phyloP scores from a whole-genome alignment of 2,888 invertebrate genomes.

The Amphipoea oculea region DNA sequence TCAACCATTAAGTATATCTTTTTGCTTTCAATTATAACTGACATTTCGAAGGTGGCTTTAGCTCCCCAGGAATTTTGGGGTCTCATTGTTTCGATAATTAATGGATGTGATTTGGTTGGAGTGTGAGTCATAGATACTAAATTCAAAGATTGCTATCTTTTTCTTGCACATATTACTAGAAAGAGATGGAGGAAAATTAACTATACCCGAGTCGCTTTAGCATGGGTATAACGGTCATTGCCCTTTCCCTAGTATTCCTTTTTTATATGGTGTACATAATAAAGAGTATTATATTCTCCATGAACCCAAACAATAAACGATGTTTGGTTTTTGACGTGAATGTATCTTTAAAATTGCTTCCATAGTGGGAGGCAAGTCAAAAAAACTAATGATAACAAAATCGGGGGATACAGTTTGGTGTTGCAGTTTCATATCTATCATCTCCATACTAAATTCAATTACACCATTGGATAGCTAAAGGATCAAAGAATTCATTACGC shows the following conservation, averaged over 20 bases:
- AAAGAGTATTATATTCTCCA: not conserved
- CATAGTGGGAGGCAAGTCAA: no score
- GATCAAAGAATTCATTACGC: no score
- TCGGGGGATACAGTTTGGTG: no score
- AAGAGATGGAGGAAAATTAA: not conserved
- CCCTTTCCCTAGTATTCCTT: not conserved
- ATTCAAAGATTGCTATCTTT: not conserved
- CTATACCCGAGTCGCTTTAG: not conserved
- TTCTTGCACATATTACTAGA: not conserved
- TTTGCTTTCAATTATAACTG: conserved; percentile 49
- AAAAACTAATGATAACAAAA: no score
- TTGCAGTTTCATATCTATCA: no score
- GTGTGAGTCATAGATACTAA: not conserved
- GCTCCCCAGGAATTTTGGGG: conserved; percentile 9
- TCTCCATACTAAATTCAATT: no score
- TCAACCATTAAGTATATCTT: conserved; percentile 39
- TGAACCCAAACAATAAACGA: not conserved
- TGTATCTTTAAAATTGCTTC: no score
- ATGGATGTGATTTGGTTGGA: conserved; percentile 11
- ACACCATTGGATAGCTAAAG: no score
- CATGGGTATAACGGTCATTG: not conserved
- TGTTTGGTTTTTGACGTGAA: no score
- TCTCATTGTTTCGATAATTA: conserved; percentile 19
- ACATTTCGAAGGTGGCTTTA: conserved; percentile 5
- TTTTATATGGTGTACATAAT: no score